These are phyloP conservation scores for Toxonevra muliebris DNA, from an alignment of 2,888 invertebrate genomes.

Conservation along the genomic window DNA sequence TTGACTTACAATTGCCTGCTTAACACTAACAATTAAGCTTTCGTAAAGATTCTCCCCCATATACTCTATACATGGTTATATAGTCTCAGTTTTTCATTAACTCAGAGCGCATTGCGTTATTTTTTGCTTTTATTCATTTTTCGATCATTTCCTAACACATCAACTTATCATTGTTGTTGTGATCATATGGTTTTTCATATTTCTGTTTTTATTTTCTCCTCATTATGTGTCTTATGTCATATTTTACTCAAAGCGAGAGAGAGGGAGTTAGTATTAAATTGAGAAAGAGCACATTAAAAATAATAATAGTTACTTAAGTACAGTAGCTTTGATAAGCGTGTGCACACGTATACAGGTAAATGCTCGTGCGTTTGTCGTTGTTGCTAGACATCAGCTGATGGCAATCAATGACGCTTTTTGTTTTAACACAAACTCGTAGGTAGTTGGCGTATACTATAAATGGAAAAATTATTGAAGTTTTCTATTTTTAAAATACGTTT, in stretches of 20 bases:
- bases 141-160: background rate
- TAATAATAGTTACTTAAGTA: constrained; percentile 6
- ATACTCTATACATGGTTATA: too few species aligned
- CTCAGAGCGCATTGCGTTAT: constrained; percentile 2
- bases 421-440: background rate
- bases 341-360: background rate
- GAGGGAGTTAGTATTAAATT: background rate
- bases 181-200: constrained; percentile 15
- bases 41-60: too few species aligned
- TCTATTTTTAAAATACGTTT: too few species aligned
- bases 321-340: constrained; percentile 2
- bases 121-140: constrained; percentile 1
- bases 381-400: background rate
- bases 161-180: constrained; percentile 11
- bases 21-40: too few species aligned
- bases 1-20: constrained; percentile 6
- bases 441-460: background rate
- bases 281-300: background rate
- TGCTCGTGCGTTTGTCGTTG: background rate
- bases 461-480: too few species aligned
- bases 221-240: constrained; percentile 30
- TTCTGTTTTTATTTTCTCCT: constrained; percentile 26
- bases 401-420: background rate
- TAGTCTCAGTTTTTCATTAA: background rate
- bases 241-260: constrained; percentile 6